Conservation (phyloP, 2,113 vertebrate genomes). For the Xiphophorus maculatus region DNA sequence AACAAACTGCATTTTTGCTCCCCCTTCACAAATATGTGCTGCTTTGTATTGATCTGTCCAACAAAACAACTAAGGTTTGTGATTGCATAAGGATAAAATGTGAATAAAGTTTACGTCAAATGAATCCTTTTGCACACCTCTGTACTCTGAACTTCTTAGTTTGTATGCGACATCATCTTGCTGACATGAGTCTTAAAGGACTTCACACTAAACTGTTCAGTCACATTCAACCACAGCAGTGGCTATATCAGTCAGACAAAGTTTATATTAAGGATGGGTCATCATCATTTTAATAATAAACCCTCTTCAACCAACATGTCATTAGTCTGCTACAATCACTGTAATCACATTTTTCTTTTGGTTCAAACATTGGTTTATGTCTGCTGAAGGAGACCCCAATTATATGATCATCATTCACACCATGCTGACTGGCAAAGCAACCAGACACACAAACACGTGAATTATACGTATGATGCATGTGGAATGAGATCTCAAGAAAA, state of each 20-base stretch:
- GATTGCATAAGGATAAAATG: not conserved
- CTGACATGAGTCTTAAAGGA: not conserved
- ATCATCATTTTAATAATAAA: conserved; percentile 69
- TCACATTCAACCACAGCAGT: conserved; percentile 25
- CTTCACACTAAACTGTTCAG: conserved; percentile 8
- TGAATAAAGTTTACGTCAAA: not conserved
- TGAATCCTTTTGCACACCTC: not conserved
- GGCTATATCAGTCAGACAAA: conserved; percentile 57
- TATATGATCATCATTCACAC: conserved; percentile 72
- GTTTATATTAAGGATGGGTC: conserved; percentile 62
- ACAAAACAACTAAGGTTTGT: not conserved
- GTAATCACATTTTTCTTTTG: conserved; percentile 75
- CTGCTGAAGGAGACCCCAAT: conserved; percentile 71
- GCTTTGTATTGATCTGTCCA: not conserved
- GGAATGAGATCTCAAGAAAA: conserved; percentile 35
- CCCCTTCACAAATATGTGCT: not conserved
- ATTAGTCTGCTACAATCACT: conserved; percentile 75
- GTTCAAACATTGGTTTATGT: conserved; percentile 74
- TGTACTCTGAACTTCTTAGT: conserved; percentile 11
- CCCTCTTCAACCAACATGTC: conserved; percentile 67
- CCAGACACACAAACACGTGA: conserved; percentile 30
- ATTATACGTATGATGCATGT: conserved; percentile 56
- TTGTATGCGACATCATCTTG: conserved; percentile 9
- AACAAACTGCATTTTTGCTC: not conserved
- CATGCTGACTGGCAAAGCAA: conserved; percentile 66